phyloP scores from a whole-genome alignment of 2,888 invertebrate species.

The Heliothis peltigera region DNA sequence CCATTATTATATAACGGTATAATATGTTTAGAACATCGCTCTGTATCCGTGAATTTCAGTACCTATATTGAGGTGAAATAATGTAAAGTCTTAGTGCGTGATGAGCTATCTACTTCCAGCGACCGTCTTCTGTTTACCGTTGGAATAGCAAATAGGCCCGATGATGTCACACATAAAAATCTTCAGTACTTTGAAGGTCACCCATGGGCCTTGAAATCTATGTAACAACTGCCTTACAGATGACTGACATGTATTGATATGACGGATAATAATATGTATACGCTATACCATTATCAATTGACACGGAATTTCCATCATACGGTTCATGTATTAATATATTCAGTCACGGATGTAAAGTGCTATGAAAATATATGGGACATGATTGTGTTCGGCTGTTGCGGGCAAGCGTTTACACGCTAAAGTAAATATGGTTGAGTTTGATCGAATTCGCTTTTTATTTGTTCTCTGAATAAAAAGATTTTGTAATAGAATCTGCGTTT shows the following conservation, averaged over 20 bases:
- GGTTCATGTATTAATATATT: constrained; percentile 19
- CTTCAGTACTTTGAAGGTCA: neutral
- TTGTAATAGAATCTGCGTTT: too few species aligned
- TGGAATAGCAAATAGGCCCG: too few species aligned
- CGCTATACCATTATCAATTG: constrained; percentile 59
- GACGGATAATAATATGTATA: constrained; percentile 10
- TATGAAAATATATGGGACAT: constrained; percentile 23
- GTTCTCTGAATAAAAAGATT: neutral
- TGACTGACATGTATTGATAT: neutral
- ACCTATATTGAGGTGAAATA: too few species aligned
- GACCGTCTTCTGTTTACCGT: too few species aligned
- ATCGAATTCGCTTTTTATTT: constrained; percentile 2
- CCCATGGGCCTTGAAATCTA: neutral
- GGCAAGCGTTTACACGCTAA: neutral
- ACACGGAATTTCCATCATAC: constrained; percentile 68
- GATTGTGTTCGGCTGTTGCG: neutral
- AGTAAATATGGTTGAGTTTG: constrained; percentile 3
- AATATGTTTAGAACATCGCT: too few species aligned
- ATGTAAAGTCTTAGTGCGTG: too few species aligned
- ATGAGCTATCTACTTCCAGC: too few species aligned
- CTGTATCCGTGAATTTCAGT: too few species aligned
- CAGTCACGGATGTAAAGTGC: constrained; percentile 20
- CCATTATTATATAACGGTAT: too few species aligned
- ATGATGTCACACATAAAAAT: too few species aligned
- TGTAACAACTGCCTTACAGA: neutral